A percentile compares a stretch with the other conserved stretches of the same genome.
Conservation (phyloP, 2,797 vertebrate genomes). For the Gambelia wislizenii region DNA sequence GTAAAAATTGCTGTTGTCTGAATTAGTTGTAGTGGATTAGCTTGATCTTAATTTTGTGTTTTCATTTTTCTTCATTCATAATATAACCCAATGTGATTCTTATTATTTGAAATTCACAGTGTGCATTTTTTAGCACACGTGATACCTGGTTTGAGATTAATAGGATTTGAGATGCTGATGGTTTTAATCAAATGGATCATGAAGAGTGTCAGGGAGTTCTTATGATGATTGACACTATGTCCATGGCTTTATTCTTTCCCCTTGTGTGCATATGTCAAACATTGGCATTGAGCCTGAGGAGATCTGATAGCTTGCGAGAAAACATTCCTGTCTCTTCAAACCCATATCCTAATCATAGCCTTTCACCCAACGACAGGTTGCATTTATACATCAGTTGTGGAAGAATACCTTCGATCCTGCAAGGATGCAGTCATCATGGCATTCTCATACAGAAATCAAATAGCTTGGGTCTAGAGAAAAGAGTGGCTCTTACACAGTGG, state of each 20-base stretch:
- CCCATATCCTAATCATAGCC: not conserved
- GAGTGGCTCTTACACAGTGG: too few relatives aligned
- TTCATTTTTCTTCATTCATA: not conserved
- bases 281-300: not conserved
- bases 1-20: not conserved
- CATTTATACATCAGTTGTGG: not conserved
- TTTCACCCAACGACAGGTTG: not conserved
- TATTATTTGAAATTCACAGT: not conserved
- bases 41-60: not conserved
- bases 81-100: not conserved
- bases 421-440: not conserved
- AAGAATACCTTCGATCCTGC: not conserved
- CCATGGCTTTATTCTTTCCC: not conserved
- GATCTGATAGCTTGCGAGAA: not conserved
- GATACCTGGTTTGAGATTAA: not conserved
- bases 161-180: conserved; percentile 5
- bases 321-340: not conserved
- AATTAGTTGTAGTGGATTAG: not conserved
- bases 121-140: not conserved
- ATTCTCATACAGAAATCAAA: not conserved
- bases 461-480: too few relatives aligned
- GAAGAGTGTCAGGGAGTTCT: not conserved
- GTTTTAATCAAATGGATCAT: conserved; percentile 11
- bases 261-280: not conserved
- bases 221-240: not conserved